phyloP scores from a whole-genome alignment of 2,888 invertebrate species.

The Sphinx pinastri region DNA sequence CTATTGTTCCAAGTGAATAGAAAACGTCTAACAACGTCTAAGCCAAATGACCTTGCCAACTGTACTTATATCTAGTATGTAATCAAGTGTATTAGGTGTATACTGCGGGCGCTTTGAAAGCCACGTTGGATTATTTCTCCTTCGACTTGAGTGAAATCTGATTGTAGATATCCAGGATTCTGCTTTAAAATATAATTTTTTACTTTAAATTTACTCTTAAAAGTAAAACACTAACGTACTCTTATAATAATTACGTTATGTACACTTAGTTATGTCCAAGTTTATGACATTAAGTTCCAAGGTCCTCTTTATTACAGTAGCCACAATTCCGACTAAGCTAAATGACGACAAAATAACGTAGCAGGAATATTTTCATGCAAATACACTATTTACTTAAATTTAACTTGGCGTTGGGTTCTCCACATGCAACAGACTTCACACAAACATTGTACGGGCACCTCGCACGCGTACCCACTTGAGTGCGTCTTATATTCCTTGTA shows the following conservation, averaged over 20 bases:
- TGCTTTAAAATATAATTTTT: too few species aligned
- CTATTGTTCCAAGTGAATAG: neutral
- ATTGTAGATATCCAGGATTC: neutral
- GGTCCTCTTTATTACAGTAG: neutral
- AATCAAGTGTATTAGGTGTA: neutral
- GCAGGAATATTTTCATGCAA: neutral
- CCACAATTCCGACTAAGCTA: neutral
- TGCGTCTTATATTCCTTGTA: conserved; percentile 22
- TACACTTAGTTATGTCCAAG: too few species aligned
- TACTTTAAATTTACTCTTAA: too few species aligned
- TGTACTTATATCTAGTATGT: neutral
- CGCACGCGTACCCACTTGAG: conserved; percentile 10
- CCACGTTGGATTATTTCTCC: neutral
- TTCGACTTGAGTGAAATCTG: neutral
- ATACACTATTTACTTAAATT: conserved; percentile 8
- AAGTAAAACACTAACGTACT: too few species aligned
- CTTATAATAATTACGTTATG: too few species aligned
- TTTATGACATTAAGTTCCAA: too few species aligned
- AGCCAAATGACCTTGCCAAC: neutral
- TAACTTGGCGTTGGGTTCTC: neutral
- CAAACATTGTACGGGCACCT: conserved; percentile 17
- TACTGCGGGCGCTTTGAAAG: neutral
- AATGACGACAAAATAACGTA: neutral
- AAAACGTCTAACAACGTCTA: neutral
- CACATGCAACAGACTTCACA: conserved; percentile 12